These are phyloP conservation scores for Crematogaster levior DNA, from an alignment of 2,888 invertebrate species.

Conservation along the genomic window DNA sequence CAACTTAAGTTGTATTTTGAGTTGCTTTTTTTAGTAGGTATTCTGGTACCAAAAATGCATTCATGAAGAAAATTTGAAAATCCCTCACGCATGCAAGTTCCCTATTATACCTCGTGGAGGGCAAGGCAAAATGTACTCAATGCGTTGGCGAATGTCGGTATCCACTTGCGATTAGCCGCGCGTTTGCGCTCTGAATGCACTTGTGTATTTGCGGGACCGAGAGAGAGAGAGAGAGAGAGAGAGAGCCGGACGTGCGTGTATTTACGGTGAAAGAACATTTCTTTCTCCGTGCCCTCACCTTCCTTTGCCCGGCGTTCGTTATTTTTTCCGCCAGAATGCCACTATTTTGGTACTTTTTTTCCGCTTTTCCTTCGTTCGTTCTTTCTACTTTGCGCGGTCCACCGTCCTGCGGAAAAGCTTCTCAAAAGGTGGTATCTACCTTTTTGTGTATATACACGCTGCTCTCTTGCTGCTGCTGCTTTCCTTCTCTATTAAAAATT, in stretches of 20 bases:
- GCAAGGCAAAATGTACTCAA: not conserved
- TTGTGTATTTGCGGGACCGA: conserved; percentile 14
- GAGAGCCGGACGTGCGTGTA: conserved; percentile 36
- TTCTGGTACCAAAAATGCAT: too few relatives aligned
- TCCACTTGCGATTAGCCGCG: conserved; percentile 31
- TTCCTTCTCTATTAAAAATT: conserved; percentile 31
- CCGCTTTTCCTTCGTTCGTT: conserved; percentile 18
- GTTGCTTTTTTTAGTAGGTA: too few relatives aligned
- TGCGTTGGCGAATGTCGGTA: not conserved
- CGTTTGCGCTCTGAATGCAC: conserved; percentile 23
- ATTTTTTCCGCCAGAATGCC: conserved; percentile 47
- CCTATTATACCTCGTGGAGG: conserved; percentile 31
- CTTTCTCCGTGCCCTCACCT: not conserved
- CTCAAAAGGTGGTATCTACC: conserved; percentile 39
- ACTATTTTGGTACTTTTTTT: conserved; percentile 23
- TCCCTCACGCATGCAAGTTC: too few relatives aligned
- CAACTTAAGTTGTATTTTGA: too few relatives aligned
- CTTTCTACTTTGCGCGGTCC: conserved; percentile 34
- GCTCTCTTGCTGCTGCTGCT: conserved; percentile 4
- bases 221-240: too few relatives aligned
- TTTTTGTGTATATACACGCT: conserved; percentile 18
- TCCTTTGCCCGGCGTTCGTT: conserved; percentile 10
- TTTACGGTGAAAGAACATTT: conserved; percentile 20
- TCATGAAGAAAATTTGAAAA: too few relatives aligned
- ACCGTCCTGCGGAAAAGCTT: conserved; percentile 42